Conservation (phyloP, 2,797 vertebrate species). For the Eospalax fontanierii region DNA sequence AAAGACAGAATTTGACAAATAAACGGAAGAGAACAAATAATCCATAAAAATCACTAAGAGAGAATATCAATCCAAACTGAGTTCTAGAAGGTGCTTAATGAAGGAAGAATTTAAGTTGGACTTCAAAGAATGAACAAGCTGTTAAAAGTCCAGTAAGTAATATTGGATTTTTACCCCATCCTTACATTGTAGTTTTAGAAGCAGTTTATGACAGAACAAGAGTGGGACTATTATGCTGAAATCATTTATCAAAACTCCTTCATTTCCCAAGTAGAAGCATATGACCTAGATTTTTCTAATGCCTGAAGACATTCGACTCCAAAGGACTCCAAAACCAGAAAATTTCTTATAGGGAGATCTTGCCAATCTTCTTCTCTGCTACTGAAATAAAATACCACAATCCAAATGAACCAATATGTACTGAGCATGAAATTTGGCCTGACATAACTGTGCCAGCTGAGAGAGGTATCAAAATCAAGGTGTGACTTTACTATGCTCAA, state of each 20-base stretch:
- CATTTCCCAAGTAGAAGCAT: constrained; percentile 45
- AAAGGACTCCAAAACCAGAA: constrained; percentile 12
- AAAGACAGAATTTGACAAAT: constrained; percentile 23
- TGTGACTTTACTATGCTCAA: neutral
- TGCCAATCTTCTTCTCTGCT: constrained; percentile 66
- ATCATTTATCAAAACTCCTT: neutral
- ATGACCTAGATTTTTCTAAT: constrained; percentile 66
- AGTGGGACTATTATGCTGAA: constrained; percentile 39
- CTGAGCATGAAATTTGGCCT: neutral
- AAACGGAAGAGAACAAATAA: neutral
- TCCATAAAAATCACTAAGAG: neutral
- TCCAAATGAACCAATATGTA: constrained; percentile 1
- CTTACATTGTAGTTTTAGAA: neutral
- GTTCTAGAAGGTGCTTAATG: neutral
- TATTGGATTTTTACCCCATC: neutral
- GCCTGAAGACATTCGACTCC: constrained; percentile 67
- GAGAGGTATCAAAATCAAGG: neutral
- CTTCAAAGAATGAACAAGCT: neutral
- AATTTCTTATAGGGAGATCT: constrained; percentile 50
- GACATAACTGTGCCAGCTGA: neutral
- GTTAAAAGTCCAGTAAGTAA: neutral
- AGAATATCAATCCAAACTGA: neutral
- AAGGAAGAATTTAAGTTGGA: constrained; percentile 29
- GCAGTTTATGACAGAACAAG: constrained; percentile 50
- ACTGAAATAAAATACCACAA: neutral